Evolutionary conservation across 2,113 vertebrate genomes (phyloP).

Genomic region (Pygoscelis adeliae): DNA sequence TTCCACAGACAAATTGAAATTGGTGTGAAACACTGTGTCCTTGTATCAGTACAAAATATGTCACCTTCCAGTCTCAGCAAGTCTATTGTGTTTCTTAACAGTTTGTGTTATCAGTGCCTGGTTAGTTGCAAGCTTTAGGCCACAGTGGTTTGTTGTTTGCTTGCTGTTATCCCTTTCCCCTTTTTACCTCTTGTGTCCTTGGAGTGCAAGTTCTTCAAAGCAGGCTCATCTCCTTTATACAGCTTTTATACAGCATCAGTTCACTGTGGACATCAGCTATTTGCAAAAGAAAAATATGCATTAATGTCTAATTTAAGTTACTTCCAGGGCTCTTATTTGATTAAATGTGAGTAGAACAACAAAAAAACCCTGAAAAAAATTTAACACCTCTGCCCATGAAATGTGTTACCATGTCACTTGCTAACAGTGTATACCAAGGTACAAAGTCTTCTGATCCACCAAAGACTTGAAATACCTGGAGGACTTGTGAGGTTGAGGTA

Average conservation of each 20-base stretch:
- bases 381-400: not conserved
- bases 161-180: not conserved
- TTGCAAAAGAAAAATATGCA: not conserved
- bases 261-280: not conserved
- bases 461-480: not conserved
- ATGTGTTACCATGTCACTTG: not conserved
- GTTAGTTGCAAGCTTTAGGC: not conserved
- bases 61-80: not conserved
- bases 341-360: not conserved
- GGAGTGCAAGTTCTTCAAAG: not conserved
- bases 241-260: not conserved
- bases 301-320: not conserved
- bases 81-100: not conserved
- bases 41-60: not conserved
- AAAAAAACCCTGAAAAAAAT: not conserved
- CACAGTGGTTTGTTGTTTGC: not conserved
- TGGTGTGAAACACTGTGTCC: not conserved
- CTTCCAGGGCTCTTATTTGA: not conserved
- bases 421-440: not conserved
- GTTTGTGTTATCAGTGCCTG: not conserved
- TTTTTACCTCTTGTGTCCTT: not conserved
- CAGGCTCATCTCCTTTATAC: not conserved
- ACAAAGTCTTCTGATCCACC: not conserved
- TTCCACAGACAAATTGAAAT: not conserved
- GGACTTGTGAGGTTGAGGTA: not conserved